phyloP scores from a whole-genome alignment of 2,797 vertebrate genomes.

The Enteromius paludinosus region DNA sequence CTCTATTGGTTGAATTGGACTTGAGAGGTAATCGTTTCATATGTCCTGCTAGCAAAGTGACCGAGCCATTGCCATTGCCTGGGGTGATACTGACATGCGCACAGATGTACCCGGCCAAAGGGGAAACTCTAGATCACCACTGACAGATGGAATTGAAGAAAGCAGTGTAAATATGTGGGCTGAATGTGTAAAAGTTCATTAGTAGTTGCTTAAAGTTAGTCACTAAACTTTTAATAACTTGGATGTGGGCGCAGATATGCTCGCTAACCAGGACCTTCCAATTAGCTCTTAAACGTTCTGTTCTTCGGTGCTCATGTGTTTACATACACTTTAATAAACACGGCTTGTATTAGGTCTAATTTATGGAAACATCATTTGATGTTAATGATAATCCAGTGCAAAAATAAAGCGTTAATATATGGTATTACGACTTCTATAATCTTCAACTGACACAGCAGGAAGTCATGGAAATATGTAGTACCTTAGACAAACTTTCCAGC shows the following conservation, averaged over 20 bases:
- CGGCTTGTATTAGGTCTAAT: conserved; percentile 4
- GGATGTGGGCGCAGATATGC: conserved; percentile 16
- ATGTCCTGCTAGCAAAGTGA: conserved; percentile 33
- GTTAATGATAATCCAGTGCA: conserved; percentile 24
- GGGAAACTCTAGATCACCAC: neutral
- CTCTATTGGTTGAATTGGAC: neutral
- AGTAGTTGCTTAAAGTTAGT: conserved; percentile 23
- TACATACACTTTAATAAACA: conserved; percentile 29
- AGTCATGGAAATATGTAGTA: conserved; percentile 24
- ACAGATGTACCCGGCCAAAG: conserved; percentile 27
- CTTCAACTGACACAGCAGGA: conserved; percentile 21
- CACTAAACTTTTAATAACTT: conserved; percentile 43
- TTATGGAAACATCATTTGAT: conserved; percentile 18
- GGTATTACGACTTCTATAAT: conserved; percentile 5
- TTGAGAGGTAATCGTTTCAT: conserved; percentile 22
- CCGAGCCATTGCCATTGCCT: conserved; percentile 23
- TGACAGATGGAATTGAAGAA: conserved; percentile 17
- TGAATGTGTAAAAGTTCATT: conserved; percentile 31
- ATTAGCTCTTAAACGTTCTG: conserved; percentile 28
- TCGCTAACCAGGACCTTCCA: conserved; percentile 28
- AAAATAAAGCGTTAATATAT: neutral
- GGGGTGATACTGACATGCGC: conserved; percentile 13
- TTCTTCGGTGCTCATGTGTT: conserved; percentile 30
- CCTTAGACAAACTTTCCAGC: conserved; percentile 25
- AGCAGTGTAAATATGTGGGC: conserved; percentile 23